Evolutionary conservation across 2,888 invertebrate genomes (phyloP), one percentile per base, ranked within the genome.

Genomic region (Malthinus flaveolus): DNA sequence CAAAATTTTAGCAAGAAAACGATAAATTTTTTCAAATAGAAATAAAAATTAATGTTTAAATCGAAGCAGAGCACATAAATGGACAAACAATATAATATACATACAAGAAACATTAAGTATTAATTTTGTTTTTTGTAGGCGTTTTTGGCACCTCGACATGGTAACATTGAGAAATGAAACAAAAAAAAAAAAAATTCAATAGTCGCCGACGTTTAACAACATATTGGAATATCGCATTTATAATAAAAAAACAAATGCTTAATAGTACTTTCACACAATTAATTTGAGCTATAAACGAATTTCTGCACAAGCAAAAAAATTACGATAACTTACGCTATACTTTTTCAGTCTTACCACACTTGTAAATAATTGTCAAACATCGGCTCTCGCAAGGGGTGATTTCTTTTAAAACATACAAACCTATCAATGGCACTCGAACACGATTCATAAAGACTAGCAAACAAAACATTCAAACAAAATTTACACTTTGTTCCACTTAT

Each of bases 391-490:
- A 64, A 68, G 71, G 69, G 75, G 72, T 69, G 69, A 68, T 70
- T 64, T 57, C 49, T 15, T 15, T 42, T 55, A 57, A 61, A 72
- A 73, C 74, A 73, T 69, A 71, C 73, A 75, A 49, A 74, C 67
- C 74, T 73, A 74, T 68, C 75, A 76, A 23, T 75, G 76, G 76
- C 76, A 75, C 75, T 72, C 73, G 67, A 70, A 74, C 72, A 68
- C 71, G 65, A 65, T 64, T 67, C 68, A 68, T 23, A 23, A 64
- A 72, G 63, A 66, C 66, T 64, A 63, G 64, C 67, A 71, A 73
- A 73, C 68, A 70, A 68, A 72, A 72, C 74, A 74, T 69, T 68
- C 74, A 69, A 71, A 64, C 23, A 23, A 23, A 23, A 35, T 44
- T 46, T 53, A 53, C 53, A 35, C 54, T 55, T 36, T 49, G 15